phyloP scores from a whole-genome alignment of 1,140 invertebrate species.

The Araneus ventricosus region DNA sequence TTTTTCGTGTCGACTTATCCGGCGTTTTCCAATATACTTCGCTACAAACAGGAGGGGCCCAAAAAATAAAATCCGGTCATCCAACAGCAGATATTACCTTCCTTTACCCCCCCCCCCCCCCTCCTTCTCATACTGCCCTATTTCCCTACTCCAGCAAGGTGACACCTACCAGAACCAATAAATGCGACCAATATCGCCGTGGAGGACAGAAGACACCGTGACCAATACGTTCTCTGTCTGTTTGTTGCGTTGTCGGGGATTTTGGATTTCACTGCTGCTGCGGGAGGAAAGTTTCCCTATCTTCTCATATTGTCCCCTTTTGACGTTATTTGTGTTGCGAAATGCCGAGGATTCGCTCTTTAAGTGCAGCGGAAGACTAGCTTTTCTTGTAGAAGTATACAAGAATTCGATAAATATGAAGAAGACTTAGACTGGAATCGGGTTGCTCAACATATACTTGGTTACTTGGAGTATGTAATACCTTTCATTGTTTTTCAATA shows the following conservation, averaged over 20 bases:
- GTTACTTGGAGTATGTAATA: conserved; percentile 6
- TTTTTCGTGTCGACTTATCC: conserved; percentile 54
- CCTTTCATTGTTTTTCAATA: too few species aligned
- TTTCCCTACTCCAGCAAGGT: conserved; percentile 29
- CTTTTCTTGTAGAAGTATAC: background rate
- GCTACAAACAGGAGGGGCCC: conserved; percentile 38
- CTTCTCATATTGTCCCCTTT: background rate
- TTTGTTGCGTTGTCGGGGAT: conserved; percentile 28
- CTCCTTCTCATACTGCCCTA: background rate
- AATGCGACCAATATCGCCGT: conserved; percentile 44
- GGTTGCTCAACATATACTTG: background rate
- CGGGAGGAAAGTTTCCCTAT: background rate
- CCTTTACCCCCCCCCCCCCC: background rate
- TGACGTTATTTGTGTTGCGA: conserved; percentile 20
- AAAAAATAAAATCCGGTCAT: conserved; percentile 63
- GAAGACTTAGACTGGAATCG: background rate
- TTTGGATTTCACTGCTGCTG: conserved; percentile 16
- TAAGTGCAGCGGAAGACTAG: background rate
- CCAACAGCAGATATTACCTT: conserved; percentile 43
- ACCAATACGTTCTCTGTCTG: conserved; percentile 49
- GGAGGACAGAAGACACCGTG: conserved; percentile 28
- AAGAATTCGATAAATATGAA: background rate
- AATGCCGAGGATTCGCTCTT: background rate
- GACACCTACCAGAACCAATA: conserved; percentile 63
- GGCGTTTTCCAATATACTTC: conserved; percentile 53